A percentile compares a stretch with the other conserved stretches of the same genome.
Conservation (phyloP, 1,140 invertebrate genomes). For the Micrasema minimum region DNA sequence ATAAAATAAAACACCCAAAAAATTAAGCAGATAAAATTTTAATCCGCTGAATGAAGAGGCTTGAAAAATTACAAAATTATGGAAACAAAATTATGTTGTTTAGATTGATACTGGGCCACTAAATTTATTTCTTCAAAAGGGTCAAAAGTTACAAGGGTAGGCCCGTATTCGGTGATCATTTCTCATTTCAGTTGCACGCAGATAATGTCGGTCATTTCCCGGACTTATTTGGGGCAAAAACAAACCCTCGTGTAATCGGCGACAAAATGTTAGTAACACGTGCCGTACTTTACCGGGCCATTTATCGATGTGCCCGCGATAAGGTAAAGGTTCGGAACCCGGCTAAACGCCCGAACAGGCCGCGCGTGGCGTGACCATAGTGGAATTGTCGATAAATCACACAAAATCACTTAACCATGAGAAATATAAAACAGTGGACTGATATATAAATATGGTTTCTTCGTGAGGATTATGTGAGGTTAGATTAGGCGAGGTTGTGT, state of each 20-base stretch:
- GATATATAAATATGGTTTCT: slow-evolving; percentile 2
- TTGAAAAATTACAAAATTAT: no score
- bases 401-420: slow-evolving; percentile 27
- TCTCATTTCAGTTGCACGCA: no score
- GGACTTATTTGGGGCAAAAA: background rate
- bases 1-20: no score
- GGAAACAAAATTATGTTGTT: no score
- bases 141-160: no score
- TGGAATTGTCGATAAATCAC: slow-evolving; percentile 30
- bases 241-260: slow-evolving; percentile 16
- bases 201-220: background rate
- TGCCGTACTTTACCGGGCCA: slow-evolving; percentile 29
- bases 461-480: slow-evolving; percentile 13
- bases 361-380: slow-evolving; percentile 22
- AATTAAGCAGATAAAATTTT: no score
- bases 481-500: slow-evolving; percentile 10
- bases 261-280: slow-evolving; percentile 30
- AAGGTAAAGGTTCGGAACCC: background rate
- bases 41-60: no score
- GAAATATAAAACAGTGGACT: slow-evolving; percentile 29
- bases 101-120: no score
- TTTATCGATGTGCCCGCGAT: slow-evolving; percentile 19
- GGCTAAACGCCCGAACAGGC: slow-evolving; percentile 7
- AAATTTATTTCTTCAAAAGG: no score
- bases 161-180: no score